Base-by-base conservation (phyloP, 2,888 invertebrate genomes). In the Erebia palarica region DNA sequence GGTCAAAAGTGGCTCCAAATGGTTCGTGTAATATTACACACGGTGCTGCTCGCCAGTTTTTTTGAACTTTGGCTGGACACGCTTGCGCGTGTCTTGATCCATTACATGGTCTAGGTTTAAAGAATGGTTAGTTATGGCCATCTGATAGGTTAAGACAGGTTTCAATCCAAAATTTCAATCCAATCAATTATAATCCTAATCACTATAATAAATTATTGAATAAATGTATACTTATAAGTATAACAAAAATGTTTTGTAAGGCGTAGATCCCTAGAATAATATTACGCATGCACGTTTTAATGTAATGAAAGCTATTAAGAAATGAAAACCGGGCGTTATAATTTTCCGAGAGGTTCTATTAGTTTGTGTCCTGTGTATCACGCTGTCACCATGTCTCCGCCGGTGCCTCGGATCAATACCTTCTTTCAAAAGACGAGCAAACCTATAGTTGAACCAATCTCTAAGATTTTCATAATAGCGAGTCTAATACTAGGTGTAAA, bases 331-430 rank as follows among this genome's bases (percentile, higher is more conserved):
- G 10, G 21, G 14, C 8, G 14, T 8, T 49, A 27, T 58, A 13
- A n/a, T 16, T 16, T 59, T 13, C 14, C 10, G 1, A 51, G 44
- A 1, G 36, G 21, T 27, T 65, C 58, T 51, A 51, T 69, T 65
- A 69, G 65, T 63, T 42, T 11, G n/a, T 61, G 27, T 64, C 7
- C 21, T 13, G 42, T 13, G 21, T 3, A 7, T 44, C 44, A 53
- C 49, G 36, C 36, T 63, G 49, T 53, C 42, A 65, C 49, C 36
- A 77, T 75, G 77, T 65, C 71, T 53, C 51, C 70, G 21, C 74
- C 69, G 11, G 65, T 51, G 10, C 68, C 74, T 7, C 75, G 55
- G 5, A 58, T 69, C 9, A 72, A 77, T 58, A 76, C 70, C 18
- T 77, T 72, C 21, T 9, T 77, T 3, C 11, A 69, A 69, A 65